These are phyloP conservation scores for Esox masquinongy DNA, from an alignment of 2,797 vertebrate species.

Conservation along the genomic window DNA sequence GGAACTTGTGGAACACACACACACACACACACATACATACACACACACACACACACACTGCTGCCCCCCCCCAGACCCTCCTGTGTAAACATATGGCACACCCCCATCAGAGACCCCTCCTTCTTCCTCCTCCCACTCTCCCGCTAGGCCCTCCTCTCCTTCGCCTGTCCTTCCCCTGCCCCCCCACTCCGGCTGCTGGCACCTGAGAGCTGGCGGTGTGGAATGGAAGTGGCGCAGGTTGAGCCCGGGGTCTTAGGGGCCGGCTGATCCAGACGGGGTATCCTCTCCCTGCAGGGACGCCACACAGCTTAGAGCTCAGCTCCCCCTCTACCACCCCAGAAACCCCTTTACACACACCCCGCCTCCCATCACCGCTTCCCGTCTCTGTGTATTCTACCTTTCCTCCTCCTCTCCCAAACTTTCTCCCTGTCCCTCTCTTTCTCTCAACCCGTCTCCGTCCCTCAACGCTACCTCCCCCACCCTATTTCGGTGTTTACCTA, in stretches of 20 bases:
- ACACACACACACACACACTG: background rate
- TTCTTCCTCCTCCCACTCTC: background rate
- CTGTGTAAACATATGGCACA: conserved; percentile 1
- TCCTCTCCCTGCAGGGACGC: background rate
- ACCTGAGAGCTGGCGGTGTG: conserved; percentile 6
- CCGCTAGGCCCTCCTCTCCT: background rate
- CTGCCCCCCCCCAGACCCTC: background rate
- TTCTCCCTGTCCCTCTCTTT: background rate
- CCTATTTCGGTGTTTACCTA: conserved; percentile 3
- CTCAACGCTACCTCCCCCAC: background rate
- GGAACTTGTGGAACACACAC: too few relatives aligned
- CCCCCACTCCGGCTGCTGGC: background rate
- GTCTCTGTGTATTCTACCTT: background rate
- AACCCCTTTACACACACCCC: background rate
- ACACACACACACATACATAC: background rate
- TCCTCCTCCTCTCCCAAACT: background rate
- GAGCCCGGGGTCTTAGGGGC: background rate
- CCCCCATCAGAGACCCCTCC: background rate
- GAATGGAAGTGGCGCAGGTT: background rate
- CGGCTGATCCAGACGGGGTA: background rate
- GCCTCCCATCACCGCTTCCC: background rate
- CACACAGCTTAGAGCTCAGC: background rate
- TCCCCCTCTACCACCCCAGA: background rate
- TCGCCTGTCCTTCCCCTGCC: background rate
- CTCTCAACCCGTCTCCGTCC: background rate